Evolutionary conservation across 2,113 vertebrate genomes (phyloP).

Genomic region (Tenebrosternarchus preto): DNA sequence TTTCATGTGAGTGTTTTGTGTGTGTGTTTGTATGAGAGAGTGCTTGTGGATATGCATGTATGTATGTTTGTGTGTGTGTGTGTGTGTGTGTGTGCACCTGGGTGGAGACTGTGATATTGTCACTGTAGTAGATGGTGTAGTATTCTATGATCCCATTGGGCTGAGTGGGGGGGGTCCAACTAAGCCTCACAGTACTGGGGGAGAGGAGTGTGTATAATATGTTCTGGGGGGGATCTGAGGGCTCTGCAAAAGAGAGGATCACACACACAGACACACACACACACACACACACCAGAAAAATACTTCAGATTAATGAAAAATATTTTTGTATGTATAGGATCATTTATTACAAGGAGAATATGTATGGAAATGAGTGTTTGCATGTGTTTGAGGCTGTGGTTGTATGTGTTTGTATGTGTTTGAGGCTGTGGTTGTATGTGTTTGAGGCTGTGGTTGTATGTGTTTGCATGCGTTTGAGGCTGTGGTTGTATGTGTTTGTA

Average conservation of each 20-base stretch:
- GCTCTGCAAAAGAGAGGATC: slow-evolving; percentile 70
- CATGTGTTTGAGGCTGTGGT: slow-evolving; percentile 9
- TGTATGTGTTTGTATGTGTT: background rate
- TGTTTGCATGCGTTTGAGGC: slow-evolving; percentile 10
- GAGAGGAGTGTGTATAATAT: slow-evolving; percentile 80
- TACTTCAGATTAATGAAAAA: background rate
- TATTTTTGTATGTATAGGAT: too few relatives aligned
- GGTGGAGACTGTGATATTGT: slow-evolving; percentile 34
- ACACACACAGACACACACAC: background rate
- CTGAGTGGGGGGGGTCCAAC: slow-evolving; percentile 84
- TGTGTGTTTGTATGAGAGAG: slow-evolving; percentile 3
- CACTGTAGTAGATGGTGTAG: slow-evolving; percentile 47
- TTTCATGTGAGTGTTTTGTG: background rate
- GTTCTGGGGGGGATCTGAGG: slow-evolving; percentile 84
- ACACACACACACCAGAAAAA: background rate
- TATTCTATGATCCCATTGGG: slow-evolving; percentile 80
- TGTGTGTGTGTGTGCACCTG: slow-evolving; percentile 32
- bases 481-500: slow-evolving; percentile 18
- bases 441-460: slow-evolving; percentile 6
- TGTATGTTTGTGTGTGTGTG: too few relatives aligned
- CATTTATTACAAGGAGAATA: too few relatives aligned
- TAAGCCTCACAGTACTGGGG: slow-evolving; percentile 79
- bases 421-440: too few relatives aligned
- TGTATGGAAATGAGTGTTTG: slow-evolving; percentile 40
- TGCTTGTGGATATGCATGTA: too few relatives aligned